phyloP scores from a whole-genome alignment of 2,113 vertebrate genomes.

The Tamias sibiricus region DNA sequence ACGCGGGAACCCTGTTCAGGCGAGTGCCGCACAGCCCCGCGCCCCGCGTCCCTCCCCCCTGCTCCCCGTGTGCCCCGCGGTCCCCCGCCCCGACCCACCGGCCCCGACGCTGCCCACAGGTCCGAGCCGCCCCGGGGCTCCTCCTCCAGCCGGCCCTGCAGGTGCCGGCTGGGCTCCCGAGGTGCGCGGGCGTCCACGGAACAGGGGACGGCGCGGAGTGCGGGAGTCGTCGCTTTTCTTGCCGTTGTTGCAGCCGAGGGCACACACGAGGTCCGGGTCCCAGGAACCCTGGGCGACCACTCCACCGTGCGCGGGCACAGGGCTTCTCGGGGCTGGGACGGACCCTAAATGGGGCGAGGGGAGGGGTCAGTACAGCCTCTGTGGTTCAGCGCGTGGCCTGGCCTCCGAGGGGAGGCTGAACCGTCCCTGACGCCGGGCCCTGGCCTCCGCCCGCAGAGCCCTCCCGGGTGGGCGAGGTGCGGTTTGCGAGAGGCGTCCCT shows the following conservation, averaged over 20 bases:
- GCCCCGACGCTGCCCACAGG: background rate
- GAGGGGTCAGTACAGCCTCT: too few species aligned
- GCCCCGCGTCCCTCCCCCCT: background rate
- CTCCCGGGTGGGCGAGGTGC: background rate
- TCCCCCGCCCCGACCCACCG: background rate
- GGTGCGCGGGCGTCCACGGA: background rate
- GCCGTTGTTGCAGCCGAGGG: background rate
- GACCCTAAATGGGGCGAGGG: background rate
- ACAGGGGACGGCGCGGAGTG: background rate
- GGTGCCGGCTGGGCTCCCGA: background rate
- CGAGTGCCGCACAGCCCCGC: conserved; percentile 54
- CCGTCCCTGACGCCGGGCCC: background rate
- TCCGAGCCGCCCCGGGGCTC: background rate
- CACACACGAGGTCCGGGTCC: too few species aligned
- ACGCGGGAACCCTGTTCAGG: conserved; percentile 81
- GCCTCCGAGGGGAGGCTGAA: too few species aligned
- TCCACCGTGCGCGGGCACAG: rapidly evolving
- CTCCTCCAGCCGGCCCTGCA: background rate
- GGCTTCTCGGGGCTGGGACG: background rate
- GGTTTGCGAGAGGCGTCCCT: background rate
- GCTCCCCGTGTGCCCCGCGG: background rate
- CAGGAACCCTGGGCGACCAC: background rate
- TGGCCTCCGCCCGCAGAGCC: background rate
- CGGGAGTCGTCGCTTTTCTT: rapidly evolving
- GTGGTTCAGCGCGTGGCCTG: too few species aligned